Evolutionary conservation across 2,888 invertebrate species (phyloP).

Genomic region (Erebia epiphron): DNA sequence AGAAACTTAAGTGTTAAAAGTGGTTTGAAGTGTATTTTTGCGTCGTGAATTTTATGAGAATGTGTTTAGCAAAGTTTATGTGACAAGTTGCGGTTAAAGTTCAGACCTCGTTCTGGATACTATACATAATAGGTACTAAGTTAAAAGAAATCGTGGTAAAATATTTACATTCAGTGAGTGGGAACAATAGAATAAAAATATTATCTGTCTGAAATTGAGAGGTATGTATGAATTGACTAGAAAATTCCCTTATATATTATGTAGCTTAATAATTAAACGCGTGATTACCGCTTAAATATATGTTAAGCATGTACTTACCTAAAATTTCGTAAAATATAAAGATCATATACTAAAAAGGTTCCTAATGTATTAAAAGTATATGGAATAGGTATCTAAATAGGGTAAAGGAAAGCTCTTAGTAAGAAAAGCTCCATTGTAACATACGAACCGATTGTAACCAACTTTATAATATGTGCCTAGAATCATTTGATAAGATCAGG

Average conservation of each 20-base stretch:
- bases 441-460: no score
- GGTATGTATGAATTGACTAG: conserved; percentile 14
- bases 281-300: no score
- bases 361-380: no score
- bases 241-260: not conserved
- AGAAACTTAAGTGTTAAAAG: conserved; percentile 33
- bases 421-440: no score
- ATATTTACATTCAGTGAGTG: conserved; percentile 26
- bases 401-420: no score
- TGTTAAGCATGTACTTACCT: no score
- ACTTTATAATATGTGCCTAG: no score
- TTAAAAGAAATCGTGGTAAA: conserved; percentile 30
- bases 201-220: not conserved
- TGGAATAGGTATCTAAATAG: no score
- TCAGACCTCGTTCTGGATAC: conserved; percentile 49
- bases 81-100: conserved; percentile 71
- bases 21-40: conserved; percentile 22
- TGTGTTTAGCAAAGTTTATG: conserved; percentile 54
- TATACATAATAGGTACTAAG: conserved; percentile 36
- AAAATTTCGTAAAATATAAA: no score
- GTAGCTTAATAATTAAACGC: not conserved
- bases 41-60: conserved; percentile 39
- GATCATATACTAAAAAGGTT: no score
- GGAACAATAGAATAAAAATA: conserved; percentile 25
- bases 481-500: no score